These are phyloP conservation scores for Siphamia tubifer DNA, from an alignment of 2,113 vertebrate genomes.

Conservation along the genomic window DNA sequence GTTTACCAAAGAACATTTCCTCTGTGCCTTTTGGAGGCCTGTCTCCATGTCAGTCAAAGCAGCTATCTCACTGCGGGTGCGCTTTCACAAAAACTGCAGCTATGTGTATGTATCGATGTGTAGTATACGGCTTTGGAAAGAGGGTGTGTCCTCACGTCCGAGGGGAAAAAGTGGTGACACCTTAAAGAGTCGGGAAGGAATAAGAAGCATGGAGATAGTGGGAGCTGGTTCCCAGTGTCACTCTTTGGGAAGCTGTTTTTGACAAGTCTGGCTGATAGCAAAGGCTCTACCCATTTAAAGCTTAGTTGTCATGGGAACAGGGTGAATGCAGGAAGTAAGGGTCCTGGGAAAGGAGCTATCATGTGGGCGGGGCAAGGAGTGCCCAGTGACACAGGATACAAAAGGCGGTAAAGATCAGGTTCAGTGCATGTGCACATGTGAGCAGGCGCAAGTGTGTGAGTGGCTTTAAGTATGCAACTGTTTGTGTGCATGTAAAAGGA, in stretches of 20 bases:
- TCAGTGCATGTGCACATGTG: conserved; percentile 45
- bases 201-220: conserved; percentile 33
- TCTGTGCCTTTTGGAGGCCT: conserved; percentile 31
- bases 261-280: conserved; percentile 68
- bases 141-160: conserved; percentile 31
- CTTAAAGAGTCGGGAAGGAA: conserved; percentile 32
- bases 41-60: conserved; percentile 50
- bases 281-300: conserved; percentile 61
- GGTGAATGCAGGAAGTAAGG: conserved; percentile 78
- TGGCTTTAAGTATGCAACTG: conserved; percentile 46
- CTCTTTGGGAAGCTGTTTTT: conserved; percentile 48
- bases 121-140: neutral
- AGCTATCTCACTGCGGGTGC: conserved; percentile 43
- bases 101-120: conserved; percentile 3
- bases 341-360: conserved; percentile 79
- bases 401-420: conserved; percentile 73
- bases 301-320: conserved; percentile 74
- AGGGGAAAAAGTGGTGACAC: conserved; percentile 47
- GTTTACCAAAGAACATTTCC: conserved; percentile 69
- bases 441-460: conserved; percentile 7
- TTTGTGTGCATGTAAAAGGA: conserved; percentile 37
- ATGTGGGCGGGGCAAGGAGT: conserved; percentile 71
- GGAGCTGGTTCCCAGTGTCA: conserved; percentile 43
- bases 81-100: conserved; percentile 13
- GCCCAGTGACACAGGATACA: conserved; percentile 68